Conservation (phyloP, 2,797 vertebrate species). For the Labroides dimidiatus region DNA sequence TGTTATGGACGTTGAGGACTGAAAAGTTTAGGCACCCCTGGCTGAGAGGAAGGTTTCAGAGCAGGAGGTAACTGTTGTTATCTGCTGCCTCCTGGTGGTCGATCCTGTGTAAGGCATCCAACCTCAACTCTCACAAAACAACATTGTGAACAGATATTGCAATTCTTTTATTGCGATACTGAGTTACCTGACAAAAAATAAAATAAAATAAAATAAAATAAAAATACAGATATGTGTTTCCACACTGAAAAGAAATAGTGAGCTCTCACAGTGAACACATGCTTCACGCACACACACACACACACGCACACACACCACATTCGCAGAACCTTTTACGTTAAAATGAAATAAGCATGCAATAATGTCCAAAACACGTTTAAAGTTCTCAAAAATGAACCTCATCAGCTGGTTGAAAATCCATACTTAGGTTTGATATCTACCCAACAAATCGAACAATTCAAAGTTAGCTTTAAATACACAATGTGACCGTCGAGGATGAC, state of each 20-base stretch:
- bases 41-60: background rate
- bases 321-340: constrained; percentile 67
- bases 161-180: constrained; percentile 81
- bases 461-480: constrained; percentile 68
- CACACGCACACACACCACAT: constrained; percentile 59
- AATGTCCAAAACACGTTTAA: constrained; percentile 66
- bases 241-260: constrained; percentile 75
- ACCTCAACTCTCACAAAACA: background rate
- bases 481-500: constrained; percentile 45
- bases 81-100: constrained; percentile 63
- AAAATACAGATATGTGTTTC: constrained; percentile 74
- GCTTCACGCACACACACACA: constrained; percentile 67
- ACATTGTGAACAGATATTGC: constrained; percentile 67
- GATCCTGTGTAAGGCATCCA: background rate
- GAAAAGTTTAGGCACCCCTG: background rate
- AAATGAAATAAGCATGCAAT: constrained; percentile 77
- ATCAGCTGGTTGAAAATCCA: constrained; percentile 41
- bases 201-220: no score
- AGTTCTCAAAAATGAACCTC: constrained; percentile 47
- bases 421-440: constrained; percentile 63
- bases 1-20: no score
- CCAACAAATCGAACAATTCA: constrained; percentile 66
- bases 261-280: constrained; percentile 78
- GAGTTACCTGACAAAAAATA: constrained; percentile 74
- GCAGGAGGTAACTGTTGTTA: background rate